These are phyloP conservation scores for Chanos chanos DNA, from an alignment of 2,797 vertebrate species.

Conservation along the genomic window DNA sequence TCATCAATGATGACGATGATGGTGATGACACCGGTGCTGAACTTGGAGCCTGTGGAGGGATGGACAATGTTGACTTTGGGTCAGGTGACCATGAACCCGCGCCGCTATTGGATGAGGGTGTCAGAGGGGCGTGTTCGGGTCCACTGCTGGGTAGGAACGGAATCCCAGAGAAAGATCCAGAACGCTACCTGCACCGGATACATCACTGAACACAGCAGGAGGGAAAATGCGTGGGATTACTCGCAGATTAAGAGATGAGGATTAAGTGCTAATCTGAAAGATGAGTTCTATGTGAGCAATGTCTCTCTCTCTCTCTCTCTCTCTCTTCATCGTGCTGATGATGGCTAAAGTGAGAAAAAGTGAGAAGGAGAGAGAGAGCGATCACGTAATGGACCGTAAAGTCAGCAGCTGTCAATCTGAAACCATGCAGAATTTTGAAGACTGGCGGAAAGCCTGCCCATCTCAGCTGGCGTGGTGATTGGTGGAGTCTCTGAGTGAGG, in stretches of 20 bases:
- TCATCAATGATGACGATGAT: background rate
- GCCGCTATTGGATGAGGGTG: constrained; percentile 20
- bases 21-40: background rate
- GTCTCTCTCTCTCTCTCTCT: too few species aligned
- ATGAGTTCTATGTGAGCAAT: too few species aligned
- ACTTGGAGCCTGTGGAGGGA: constrained; percentile 10
- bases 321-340: too few species aligned
- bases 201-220: constrained; percentile 41
- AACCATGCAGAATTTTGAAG: too few species aligned
- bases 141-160: constrained; percentile 32
- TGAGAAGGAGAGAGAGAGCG: too few species aligned
- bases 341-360: too few species aligned
- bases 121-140: background rate
- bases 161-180: constrained; percentile 51
- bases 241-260: background rate
- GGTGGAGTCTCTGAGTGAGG: too few species aligned
- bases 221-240: background rate
- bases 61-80: background rate
- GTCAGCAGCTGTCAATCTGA: too few species aligned
- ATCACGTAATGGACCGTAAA: too few species aligned
- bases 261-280: constrained; percentile 8
- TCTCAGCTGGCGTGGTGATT: too few species aligned
- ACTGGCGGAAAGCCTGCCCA: too few species aligned
- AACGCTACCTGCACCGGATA: constrained; percentile 67
- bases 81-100: constrained; percentile 14